Base-by-base conservation (phyloP, 2,797 vertebrate species). In the Pygocentrus nattereri region DNA sequence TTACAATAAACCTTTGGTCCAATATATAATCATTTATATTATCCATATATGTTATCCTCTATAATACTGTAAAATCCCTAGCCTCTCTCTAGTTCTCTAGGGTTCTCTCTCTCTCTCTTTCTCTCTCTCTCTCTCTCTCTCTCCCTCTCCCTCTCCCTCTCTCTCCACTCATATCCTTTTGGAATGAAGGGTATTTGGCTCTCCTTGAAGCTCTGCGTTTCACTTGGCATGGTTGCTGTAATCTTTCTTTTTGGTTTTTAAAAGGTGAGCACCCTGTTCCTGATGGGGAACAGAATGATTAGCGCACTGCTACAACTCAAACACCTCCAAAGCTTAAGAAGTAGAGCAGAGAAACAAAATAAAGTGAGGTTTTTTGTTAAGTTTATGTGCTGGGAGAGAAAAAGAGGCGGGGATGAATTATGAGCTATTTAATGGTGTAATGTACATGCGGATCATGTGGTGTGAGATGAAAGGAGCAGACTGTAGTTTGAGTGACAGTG, bases 221-320 rank as follows among this genome's bases (percentile, higher is more conserved):
- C 25, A 72, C 74, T 71, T 70, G 71, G 58, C 18, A 41, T 67
- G 41, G 18, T 49, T 67, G 49, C 18, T 65, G 8, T 19, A 77
- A 52, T 68, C 34, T 47, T 76, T 85, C 70, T 83, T 56, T 83
- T 38, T 58, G 61, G 59, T 67, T 70, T 74, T 79, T 59, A 82
- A 73, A 18, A 64, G 27, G 21, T 58, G 54, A 58, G 44, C 6
- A 25, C 3, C 19, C 25, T 64, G 74, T 59, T 69, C 13, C 64
- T 65, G 61, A 75, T 21, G 31, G 31, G 21, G 13, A 8, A 73
- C 41, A 64, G 21, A 34, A 27, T 82, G 27, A 79, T 52, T 71
- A 59, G 41, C 62, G 70, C 44, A 54, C 54, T 10, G 15, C 61
- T 61, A 77, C 72, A 58, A 52, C 44, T 31, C 56, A 64, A 73